Evolutionary conservation across 2,113 vertebrate species (phyloP).

Genomic region (Aleadryas rufinucha): DNA sequence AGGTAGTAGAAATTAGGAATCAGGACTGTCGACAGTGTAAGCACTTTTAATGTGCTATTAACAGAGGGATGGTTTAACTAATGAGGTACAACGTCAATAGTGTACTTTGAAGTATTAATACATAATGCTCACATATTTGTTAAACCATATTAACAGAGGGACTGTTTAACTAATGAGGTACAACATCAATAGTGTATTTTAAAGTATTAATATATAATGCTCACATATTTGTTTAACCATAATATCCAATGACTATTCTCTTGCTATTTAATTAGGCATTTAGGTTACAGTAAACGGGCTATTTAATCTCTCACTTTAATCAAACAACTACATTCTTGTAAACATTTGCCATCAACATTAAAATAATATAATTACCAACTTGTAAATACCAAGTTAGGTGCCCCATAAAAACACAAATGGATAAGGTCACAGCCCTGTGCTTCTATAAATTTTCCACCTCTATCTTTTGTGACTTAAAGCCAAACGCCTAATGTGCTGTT

Average conservation of each 20-base stretch:
- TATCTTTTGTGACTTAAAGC: background rate
- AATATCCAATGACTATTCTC: background rate
- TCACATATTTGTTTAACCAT: background rate
- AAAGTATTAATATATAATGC: background rate
- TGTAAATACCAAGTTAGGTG: background rate
- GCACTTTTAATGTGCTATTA: background rate
- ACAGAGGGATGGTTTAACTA: background rate
- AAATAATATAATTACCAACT: background rate
- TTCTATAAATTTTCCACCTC: background rate
- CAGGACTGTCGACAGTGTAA: background rate
- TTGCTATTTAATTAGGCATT: conserved; percentile 19
- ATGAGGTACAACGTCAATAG: background rate
- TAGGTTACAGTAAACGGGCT: background rate
- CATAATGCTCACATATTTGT: background rate
- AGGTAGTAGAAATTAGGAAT: background rate
- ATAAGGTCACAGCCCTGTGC: background rate
- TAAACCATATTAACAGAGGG: background rate
- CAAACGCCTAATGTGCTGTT: background rate
- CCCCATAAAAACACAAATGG: background rate
- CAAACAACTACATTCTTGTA: background rate
- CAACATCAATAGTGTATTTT: background rate
- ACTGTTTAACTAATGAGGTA: background rate
- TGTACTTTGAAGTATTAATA: background rate
- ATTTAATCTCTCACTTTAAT: background rate
- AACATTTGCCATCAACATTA: background rate